Evolutionary conservation across 2,113 vertebrate genomes (phyloP), one percentile per base, ranked within the genome.

Genomic region (Clinocottus analis): DNA sequence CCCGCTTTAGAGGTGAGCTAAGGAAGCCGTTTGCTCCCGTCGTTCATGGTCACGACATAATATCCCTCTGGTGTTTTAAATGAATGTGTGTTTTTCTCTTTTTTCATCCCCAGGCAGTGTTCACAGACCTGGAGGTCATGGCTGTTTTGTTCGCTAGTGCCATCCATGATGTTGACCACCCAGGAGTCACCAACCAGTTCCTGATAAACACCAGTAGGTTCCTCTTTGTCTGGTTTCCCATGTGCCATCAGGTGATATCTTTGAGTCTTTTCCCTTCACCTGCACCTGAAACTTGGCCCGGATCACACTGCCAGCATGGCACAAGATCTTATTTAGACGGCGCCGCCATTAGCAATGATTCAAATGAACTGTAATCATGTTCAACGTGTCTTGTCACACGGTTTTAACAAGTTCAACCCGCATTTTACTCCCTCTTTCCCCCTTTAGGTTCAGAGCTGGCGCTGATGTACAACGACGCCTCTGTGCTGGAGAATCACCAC

Each of bases 161-260:
- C 79, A 98, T 98, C 86, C 97, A 98, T 0, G 97, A 98, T 0
- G 97, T 98, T 0, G 97, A 98, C 79, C 97, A 98, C 66, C 97
- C 97, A 0, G 97, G 97, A 1, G 96, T 98, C 45, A 96, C 96
- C 83, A 98, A 98, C 90, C 97, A 98, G 91, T 98, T 98, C 85
- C 96, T 98, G 85, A 97, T 98, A 87, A 98, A 98, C 92, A 98
- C 97, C 85, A 97, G 97, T 98, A 92, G 85, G 95, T 7, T 61
- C 8, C n/a, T 47, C 1, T 33, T 5, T 27, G 19, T 74, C 9
- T 29, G 19, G n/a, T 37, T 23, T 11, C 9, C 17, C 17, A 4
- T 45, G 37, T 60, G 1, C 27, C 19, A 33, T 35, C 11, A 67
- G 25, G 4, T 29, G 63, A 43, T 29, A 21, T 29, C 11, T 21